These are phyloP conservation scores for Pionites leucogaster DNA, from an alignment of 2,113 vertebrate species.

Conservation along the genomic window DNA sequence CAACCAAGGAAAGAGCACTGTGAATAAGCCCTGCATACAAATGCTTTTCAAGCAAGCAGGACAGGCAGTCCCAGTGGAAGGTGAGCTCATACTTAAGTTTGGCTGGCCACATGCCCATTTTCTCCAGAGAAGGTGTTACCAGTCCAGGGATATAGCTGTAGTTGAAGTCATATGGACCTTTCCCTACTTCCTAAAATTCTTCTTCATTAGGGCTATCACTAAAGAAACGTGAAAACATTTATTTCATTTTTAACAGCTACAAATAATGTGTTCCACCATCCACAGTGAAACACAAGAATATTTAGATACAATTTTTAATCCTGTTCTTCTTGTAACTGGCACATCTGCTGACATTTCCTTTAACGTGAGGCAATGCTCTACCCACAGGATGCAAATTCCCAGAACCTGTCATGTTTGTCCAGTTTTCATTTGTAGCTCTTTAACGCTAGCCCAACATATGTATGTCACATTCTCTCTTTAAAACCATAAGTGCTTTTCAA, in stretches of 20 bases:
- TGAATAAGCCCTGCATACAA: not conserved
- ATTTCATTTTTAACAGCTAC: not conserved
- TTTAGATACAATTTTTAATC: not conserved
- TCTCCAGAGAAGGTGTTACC: conserved; percentile 27
- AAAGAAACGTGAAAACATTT: not conserved
- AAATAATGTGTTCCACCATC: not conserved
- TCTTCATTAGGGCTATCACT: conserved; percentile 6
- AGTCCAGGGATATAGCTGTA: conserved; percentile 14
- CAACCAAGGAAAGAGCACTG: not conserved
- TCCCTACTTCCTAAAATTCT: not conserved
- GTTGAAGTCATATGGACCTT: not conserved
- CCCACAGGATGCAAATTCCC: not conserved
- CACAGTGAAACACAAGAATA: not conserved
- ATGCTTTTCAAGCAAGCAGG: conserved; percentile 39
- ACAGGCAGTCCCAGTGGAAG: conserved; percentile 36
- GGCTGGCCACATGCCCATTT: conserved; percentile 21
- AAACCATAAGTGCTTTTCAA: not conserved
- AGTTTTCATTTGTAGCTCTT: not conserved
- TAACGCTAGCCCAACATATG: not conserved
- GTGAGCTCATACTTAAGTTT: conserved; percentile 42
- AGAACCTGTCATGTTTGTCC: not conserved
- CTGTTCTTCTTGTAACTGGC: not conserved
- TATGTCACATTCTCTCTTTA: not conserved
- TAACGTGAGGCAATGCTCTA: not conserved
- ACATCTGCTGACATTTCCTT: not conserved